Base-by-base conservation (phyloP, 2,797 vertebrate species). In the Sebastes umbrosus region DNA sequence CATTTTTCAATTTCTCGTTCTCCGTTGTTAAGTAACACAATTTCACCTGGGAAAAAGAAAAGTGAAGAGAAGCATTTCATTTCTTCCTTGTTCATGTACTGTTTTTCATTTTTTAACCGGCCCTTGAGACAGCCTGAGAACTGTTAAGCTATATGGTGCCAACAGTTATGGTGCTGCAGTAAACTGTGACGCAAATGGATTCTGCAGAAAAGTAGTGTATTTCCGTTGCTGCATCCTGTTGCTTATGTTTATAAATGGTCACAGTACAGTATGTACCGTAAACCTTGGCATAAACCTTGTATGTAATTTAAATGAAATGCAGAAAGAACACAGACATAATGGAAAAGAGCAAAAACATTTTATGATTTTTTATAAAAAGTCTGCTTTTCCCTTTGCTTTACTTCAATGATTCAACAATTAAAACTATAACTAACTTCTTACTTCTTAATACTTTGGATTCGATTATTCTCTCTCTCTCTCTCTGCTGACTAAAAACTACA, bases 21-120 rank as follows among this genome's bases (percentile, higher is more conserved):
- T 58, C 25, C 6, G 34, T 43, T 29, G 34, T 46, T 24, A 24
- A 65, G 73, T 64, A 52, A 73, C 11, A 31, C 24, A 50, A 3
- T 79, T 75, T 64, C 16, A 52, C 39, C 29, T 62, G 29, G 62
- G 63, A 66, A 34, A 34, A 72, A 22, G 6, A 54, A 79, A 66
- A 75, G 16, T 24, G 54, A 54, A 55, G 24, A 52, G 34, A 73
- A 32, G 9, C 2, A 55, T 69, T 66, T 8, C 2, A 66, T 64
- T 64, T 77, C 50, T 25, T 55, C 1, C 2, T 29, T 34, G 46
- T n/a, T 10, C 1, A 12, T 60, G 22, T 67, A 55, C 58, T 68
- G 20, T 62, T 72, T 74, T 82, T 36, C 60, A 75, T 57, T 78
- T 78, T 50, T 66, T 59, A 65, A 76, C 60, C 5, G 20, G 18